Evolutionary conservation across 1,140 invertebrate genomes (phyloP).

Genomic region (Rhagoletis zephyria): DNA sequence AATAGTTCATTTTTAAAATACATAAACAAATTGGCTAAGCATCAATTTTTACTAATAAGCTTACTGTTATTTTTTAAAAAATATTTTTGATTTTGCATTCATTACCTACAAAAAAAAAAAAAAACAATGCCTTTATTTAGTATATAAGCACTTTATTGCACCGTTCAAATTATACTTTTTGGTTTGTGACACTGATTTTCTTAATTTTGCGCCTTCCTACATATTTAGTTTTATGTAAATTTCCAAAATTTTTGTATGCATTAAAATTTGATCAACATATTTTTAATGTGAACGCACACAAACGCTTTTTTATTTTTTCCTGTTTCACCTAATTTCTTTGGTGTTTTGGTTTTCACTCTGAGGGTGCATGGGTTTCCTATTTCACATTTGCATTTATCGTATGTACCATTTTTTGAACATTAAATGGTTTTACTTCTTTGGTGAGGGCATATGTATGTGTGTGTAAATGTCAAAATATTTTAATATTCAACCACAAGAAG

Average conservation of each 20-base stretch:
- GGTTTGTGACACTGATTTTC: constrained; percentile 31
- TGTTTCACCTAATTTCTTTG: constrained; percentile 26
- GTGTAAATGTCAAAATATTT: too few relatives aligned
- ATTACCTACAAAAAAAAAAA: constrained; percentile 18
- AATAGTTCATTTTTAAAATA: neutral
- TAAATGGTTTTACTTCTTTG: too few relatives aligned
- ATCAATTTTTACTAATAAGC: constrained; percentile 21
- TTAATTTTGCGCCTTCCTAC: neutral
- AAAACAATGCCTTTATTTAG: constrained; percentile 41
- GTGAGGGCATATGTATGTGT: too few relatives aligned
- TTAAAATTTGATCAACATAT: constrained; percentile 15
- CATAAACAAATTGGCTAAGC: neutral
- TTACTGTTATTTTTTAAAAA: constrained; percentile 23
- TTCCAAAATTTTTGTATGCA: constrained; percentile 29
- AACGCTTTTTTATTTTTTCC: constrained; percentile 45
- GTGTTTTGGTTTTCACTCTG: constrained; percentile 17
- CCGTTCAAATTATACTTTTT: neutral
- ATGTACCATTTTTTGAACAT: too few relatives aligned
- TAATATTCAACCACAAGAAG: too few relatives aligned
- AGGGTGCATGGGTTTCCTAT: constrained; percentile 3
- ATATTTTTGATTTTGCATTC: neutral
- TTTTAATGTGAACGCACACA: constrained; percentile 20
- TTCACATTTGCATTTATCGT: neutral
- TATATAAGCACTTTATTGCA: constrained; percentile 6
- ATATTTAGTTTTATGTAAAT: constrained; percentile 42